A percentile compares a stretch with the other conserved stretches of the same genome.
These are phyloP conservation scores for Sylvia borin DNA, from an alignment of 2,797 vertebrate genomes.

Conservation along the genomic window DNA sequence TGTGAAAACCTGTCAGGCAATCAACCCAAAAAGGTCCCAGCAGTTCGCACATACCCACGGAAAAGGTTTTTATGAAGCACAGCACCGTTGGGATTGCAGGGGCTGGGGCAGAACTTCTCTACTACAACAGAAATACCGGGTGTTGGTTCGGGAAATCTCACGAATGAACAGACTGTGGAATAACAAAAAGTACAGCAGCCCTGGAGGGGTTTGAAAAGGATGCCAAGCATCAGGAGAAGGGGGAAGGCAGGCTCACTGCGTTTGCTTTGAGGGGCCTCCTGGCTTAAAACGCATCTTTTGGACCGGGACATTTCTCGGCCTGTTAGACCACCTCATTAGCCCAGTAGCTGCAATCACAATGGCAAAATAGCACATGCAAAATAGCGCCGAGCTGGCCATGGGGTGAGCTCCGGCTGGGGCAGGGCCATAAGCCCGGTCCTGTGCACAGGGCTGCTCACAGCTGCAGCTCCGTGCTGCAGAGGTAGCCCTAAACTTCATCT, in stretches of 20 bases:
- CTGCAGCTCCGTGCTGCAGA: rapidly evolving
- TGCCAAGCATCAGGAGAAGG: neutral
- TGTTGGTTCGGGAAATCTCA: neutral
- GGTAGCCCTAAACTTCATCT: neutral
- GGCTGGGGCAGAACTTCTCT: neutral
- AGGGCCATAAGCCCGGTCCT: rapidly evolving
- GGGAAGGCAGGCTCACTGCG: neutral
- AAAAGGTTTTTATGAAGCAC: neutral
- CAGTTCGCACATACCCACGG: neutral
- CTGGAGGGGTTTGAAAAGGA: neutral
- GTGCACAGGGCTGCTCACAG: rapidly evolving
- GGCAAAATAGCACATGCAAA: neutral
- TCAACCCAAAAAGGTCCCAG: neutral
- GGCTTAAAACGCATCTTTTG: neutral
- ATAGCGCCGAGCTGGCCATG: rapidly evolving
- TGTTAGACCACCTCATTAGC: neutral
- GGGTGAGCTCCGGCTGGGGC: neutral
- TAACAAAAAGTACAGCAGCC: neutral
- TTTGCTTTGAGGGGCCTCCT: neutral
- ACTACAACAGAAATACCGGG: neutral
- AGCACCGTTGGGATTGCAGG: neutral
- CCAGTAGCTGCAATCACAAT: neutral
- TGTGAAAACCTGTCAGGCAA: neutral
- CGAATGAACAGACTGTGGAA: neutral
- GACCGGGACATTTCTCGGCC: neutral